Evolutionary conservation across 2,888 invertebrate species (phyloP).

Genomic region (Cephonodes hylas): DNA sequence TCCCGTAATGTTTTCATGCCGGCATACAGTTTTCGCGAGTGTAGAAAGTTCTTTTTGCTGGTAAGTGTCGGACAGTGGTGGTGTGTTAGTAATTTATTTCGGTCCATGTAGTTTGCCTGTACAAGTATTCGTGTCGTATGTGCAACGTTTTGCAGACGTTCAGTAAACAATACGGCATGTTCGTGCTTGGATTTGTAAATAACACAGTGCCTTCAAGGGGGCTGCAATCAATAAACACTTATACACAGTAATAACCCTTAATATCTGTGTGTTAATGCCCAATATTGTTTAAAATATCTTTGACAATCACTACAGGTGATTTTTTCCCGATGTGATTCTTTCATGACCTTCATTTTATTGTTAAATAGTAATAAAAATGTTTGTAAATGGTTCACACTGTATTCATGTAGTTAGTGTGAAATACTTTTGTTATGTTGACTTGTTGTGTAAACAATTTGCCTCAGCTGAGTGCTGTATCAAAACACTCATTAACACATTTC

Average conservation of each 20-base stretch:
- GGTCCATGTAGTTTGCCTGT: not conserved
- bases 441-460: not conserved
- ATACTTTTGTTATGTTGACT: not conserved
- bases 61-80: slow-evolving; percentile 38
- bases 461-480: slow-evolving; percentile 1
- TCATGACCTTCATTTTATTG: slow-evolving; percentile 14
- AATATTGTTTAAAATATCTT: not conserved
- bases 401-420: not conserved
- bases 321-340: slow-evolving; percentile 7
- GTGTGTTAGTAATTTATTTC: not conserved
- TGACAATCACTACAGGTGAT: not conserved
- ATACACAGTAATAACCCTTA: slow-evolving; percentile 9
- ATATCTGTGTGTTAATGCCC: not conserved
- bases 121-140: not conserved
- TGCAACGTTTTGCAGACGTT: slow-evolving; percentile 1
- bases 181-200: slow-evolving; percentile 57
- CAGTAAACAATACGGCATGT: slow-evolving; percentile 68
- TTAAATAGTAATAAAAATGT: slow-evolving; percentile 12
- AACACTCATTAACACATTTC: slow-evolving; percentile 9
- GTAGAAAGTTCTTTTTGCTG: slow-evolving; percentile 47
- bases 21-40: slow-evolving; percentile 59
- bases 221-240: not conserved
- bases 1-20: slow-evolving; percentile 55
- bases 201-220: slow-evolving; percentile 25
- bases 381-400: not conserved